A percentile compares a stretch with the other conserved stretches of the same genome.
Evolutionary conservation across 2,888 invertebrate species (phyloP).

Genomic region (Mesorhabditis sp.): DNA sequence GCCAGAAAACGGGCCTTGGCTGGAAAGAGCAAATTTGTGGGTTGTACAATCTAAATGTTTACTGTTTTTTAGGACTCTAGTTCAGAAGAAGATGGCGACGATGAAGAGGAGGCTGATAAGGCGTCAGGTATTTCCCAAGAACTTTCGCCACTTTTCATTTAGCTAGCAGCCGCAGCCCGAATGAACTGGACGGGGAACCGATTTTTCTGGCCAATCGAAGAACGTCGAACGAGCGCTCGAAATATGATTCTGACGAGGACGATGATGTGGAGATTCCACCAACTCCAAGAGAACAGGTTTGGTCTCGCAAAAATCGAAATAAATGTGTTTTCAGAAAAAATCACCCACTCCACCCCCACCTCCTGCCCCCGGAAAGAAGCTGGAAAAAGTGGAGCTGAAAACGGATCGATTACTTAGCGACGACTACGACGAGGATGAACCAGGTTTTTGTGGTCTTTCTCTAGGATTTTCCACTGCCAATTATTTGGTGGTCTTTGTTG

Average conservation of each 20-base stretch:
- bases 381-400: background rate
- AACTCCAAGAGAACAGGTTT: background rate
- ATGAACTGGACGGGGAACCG: background rate
- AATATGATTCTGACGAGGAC: conserved; percentile 75
- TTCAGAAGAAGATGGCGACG: conserved; percentile 33
- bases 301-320: too few relatives aligned
- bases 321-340: background rate
- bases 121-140: background rate
- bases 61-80: conserved; percentile 35
- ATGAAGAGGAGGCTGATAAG: conserved; percentile 6
- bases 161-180: conserved; percentile 2
- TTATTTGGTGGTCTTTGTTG: background rate
- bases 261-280: conserved; percentile 73
- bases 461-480: background rate
- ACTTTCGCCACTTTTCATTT: background rate
- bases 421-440: background rate
- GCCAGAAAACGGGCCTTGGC: conserved; percentile 27
- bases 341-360: background rate
- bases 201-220: background rate
- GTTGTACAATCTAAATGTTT: conserved; percentile 9
- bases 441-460: background rate
- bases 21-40: conserved; percentile 47
- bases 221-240: conserved; percentile 27
- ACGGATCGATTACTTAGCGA: background rate
- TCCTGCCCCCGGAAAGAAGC: background rate